A percentile compares a stretch with the other conserved stretches of the same genome.
Evolutionary conservation across 2,113 vertebrate genomes (phyloP).

Genomic region (Sterna hirundo): DNA sequence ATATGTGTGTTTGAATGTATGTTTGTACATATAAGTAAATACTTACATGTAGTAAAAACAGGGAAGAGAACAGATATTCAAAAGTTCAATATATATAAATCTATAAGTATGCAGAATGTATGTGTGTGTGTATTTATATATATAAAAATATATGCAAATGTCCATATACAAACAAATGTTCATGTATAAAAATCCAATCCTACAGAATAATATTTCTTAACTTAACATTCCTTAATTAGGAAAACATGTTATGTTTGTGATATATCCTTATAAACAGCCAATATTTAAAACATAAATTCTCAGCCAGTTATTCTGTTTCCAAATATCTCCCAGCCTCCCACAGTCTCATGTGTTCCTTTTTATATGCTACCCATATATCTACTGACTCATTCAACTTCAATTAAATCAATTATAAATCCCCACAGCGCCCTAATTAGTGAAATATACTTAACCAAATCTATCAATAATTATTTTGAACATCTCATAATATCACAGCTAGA

Average conservation of each 20-base stretch:
- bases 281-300: not conserved
- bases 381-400: constrained; percentile 32
- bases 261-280: not conserved
- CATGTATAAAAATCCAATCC: not conserved
- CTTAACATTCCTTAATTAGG: not conserved
- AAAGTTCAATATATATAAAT: not conserved
- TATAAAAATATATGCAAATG: not conserved
- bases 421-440: constrained; percentile 36
- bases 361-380: constrained; percentile 36
- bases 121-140: not conserved
- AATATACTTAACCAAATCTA: constrained; percentile 53
- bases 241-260: not conserved
- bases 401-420: constrained; percentile 66
- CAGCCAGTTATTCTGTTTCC: not conserved
- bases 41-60: not conserved
- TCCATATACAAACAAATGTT: not conserved
- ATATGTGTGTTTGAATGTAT: not conserved
- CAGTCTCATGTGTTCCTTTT: not conserved
- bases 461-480: constrained; percentile 61
- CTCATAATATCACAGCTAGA: constrained; percentile 43
- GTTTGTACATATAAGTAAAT: not conserved
- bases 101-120: not conserved
- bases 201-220: not conserved
- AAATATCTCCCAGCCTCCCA: not conserved
- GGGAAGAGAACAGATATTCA: not conserved